Percentiles rank a stretch among this genome's conserved stretches.
Conservation (phyloP, 2,888 invertebrate genomes). For the Fragum fragum region DNA sequence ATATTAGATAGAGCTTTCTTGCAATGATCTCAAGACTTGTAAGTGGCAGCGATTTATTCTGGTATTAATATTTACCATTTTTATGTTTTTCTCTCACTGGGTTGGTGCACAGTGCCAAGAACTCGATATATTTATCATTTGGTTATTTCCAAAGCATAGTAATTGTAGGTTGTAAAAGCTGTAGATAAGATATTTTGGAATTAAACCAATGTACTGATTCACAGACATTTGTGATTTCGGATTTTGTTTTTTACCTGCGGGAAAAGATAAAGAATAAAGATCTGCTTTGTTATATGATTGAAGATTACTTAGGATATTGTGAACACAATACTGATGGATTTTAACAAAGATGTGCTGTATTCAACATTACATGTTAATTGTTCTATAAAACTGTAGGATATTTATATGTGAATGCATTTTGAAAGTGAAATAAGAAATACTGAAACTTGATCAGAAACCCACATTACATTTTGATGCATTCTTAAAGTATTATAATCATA, state of each 20-base stretch:
- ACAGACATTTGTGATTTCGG: background rate
- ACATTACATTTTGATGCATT: no score
- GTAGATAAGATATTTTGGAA: background rate
- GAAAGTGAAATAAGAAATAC: no score
- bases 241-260: slow-evolving; percentile 4
- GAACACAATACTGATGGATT: slow-evolving; percentile 1
- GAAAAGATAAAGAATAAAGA: slow-evolving; percentile 12
- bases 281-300: slow-evolving; percentile 1
- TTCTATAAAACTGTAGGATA: background rate
- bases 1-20: no score
- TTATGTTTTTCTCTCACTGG: slow-evolving; percentile 5
- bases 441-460: no score
- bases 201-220: background rate
- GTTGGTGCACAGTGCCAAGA: slow-evolving; percentile 21
- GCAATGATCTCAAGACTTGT: background rate
- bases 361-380: background rate
- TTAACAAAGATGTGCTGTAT: slow-evolving; percentile 6
- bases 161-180: background rate
- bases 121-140: background rate
- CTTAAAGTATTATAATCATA: no score
- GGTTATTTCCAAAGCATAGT: background rate
- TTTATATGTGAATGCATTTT: no score
- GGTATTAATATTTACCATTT: slow-evolving; percentile 29
- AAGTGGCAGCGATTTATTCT: slow-evolving; percentile 20
- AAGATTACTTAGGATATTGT: slow-evolving; percentile 9